These are phyloP conservation scores for Podiceps cristatus DNA, from an alignment of 2,113 vertebrate genomes.

Conservation along the genomic window DNA sequence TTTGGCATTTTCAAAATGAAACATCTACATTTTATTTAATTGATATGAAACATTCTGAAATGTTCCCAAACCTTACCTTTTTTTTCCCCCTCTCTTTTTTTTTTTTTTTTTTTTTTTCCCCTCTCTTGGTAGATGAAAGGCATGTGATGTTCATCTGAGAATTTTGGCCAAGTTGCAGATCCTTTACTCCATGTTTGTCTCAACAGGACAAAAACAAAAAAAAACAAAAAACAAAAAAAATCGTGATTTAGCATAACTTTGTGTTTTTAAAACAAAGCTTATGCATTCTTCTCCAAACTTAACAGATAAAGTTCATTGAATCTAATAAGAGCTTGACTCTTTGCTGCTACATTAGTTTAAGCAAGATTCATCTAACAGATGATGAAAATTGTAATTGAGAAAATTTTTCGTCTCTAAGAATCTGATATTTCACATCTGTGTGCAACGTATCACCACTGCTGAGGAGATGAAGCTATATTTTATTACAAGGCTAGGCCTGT, in stretches of 20 bases:
- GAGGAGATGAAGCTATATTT: not conserved
- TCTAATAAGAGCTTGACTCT: not conserved
- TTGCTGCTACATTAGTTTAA: not conserved
- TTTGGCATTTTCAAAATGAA: not conserved
- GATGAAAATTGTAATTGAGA: not conserved
- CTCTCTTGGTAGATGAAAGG: not conserved
- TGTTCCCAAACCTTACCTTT: not conserved
- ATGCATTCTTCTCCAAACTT: not conserved
- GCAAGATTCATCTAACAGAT: not conserved
- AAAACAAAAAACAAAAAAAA: not conserved
- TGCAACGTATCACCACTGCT: not conserved
- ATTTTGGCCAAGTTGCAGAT: not conserved
- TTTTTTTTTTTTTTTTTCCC: not conserved
- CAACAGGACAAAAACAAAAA: not conserved
- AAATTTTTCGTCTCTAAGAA: not conserved
- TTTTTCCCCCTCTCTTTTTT: not conserved
- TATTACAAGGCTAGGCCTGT: not conserved
- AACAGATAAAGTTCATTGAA: not conserved
- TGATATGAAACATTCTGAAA: not conserved
- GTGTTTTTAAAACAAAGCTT: not conserved
- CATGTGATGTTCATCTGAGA: not conserved
- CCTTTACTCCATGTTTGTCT: not conserved
- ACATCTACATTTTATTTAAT: not conserved
- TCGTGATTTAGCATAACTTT: not conserved
- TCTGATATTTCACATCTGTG: not conserved